These are phyloP conservation scores for Mormyrops boulengeri DNA, from an alignment of 2,797 vertebrate species.

Conservation along the genomic window DNA sequence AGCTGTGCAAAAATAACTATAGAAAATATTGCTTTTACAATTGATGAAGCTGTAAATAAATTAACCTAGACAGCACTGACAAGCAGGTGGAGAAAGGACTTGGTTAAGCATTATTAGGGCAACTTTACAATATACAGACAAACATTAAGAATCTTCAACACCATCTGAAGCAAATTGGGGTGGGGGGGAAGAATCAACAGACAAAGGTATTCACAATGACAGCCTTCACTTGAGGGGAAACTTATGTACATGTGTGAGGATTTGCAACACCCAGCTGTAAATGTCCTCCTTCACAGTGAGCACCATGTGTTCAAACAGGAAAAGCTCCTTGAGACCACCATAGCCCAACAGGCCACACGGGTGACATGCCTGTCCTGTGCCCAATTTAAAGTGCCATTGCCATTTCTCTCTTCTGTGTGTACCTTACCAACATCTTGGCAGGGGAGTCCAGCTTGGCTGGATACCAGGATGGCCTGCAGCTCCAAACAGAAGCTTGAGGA, in stretches of 20 bases:
- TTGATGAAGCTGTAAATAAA: slow-evolving; percentile 85
- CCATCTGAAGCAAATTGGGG: slow-evolving; percentile 59
- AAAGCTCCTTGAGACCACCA: slow-evolving; percentile 48
- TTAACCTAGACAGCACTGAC: slow-evolving; percentile 82
- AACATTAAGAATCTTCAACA: slow-evolving; percentile 49
- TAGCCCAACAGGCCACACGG: slow-evolving; percentile 33
- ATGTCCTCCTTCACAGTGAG: slow-evolving; percentile 43
- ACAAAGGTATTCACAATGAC: slow-evolving; percentile 54
- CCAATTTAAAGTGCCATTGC: slow-evolving; percentile 78
- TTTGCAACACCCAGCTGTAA: slow-evolving; percentile 53
- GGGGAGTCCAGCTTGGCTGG: slow-evolving; percentile 75
- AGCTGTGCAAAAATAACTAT: slow-evolving; percentile 99
- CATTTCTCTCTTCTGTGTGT: slow-evolving; percentile 54
- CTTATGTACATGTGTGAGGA: slow-evolving; percentile 55
- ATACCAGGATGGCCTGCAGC: slow-evolving; percentile 60
- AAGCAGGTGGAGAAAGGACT: slow-evolving; percentile 66
- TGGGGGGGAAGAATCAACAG: slow-evolving; percentile 57
- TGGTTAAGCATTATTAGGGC: slow-evolving; percentile 59
- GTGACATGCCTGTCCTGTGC: slow-evolving; percentile 41
- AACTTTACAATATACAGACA: slow-evolving; percentile 67
- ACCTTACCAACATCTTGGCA: slow-evolving; percentile 65
- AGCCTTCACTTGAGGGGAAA: slow-evolving; percentile 59
- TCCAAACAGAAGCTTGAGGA: slow-evolving; percentile 49
- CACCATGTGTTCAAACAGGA: slow-evolving; percentile 47
- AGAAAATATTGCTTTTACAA: slow-evolving; percentile 86